Evolutionary conservation across 2,888 invertebrate species (phyloP), one percentile per base, ranked within the genome.

Genomic region (Perdita meconis): DNA sequence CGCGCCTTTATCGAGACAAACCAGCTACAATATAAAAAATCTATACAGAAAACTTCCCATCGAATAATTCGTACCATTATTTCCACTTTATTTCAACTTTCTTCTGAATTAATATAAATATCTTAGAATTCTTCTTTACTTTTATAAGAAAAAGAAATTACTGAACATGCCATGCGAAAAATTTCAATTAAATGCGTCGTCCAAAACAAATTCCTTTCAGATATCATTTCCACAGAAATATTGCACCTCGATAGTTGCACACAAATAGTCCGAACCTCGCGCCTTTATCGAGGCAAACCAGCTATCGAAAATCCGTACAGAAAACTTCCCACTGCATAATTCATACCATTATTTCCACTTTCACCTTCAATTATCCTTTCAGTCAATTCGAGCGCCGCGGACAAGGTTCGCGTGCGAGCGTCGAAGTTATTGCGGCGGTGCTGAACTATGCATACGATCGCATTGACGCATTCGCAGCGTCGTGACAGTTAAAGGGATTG

Each of bases 401-500:
- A 22, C 47, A 19, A 47, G 47, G 19, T 10, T 47, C 22, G 47
- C 47, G 47, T 22, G 47, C 10, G 47, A 47, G 47, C 12, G 19
- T 47, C 47, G 47, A 12, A 3, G 47, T 47, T 47, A 16, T 1
- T 3, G 10, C 47, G 19, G 16, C 19, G 19, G 8, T 19, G 47
- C 34, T 30, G 53, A 22, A 42, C 44, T 73, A 69, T 63, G 38
- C 50, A 69, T 16, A 8, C 19, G 57, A 55, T 71, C 30, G 51
- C 36, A 4, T 40, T 50, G 44, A 30, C 26, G 22, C 53, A 40
- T 5, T 16, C 8, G 53, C 47, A 53, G 36, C 40, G 61, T 36
- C 24, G 60, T 26, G 63, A 81, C 59, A 57, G 57, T 65, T 51
- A 51, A 40, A 36, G 53, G 60, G 69, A 67, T 71, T 56, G 40